Conservation (phyloP, 2,113 vertebrate genomes). For the Zingel zingel region DNA sequence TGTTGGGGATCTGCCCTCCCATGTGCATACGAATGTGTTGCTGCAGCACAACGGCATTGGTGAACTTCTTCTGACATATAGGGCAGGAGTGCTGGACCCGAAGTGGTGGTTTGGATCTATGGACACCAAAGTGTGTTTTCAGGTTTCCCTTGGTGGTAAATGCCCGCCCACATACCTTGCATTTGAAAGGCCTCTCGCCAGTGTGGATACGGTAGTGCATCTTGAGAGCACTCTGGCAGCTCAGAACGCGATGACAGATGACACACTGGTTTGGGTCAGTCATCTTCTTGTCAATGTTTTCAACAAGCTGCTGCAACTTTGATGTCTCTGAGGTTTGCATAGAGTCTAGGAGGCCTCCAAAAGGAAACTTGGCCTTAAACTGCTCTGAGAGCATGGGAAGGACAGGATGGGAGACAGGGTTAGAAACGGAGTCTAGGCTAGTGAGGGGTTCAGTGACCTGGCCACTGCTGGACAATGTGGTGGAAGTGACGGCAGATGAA, state of each 20-base stretch:
- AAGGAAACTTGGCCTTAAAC: slow-evolving; percentile 97
- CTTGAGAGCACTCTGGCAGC: slow-evolving; percentile 99
- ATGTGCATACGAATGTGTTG: slow-evolving; percentile 99
- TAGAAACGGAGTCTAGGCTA: slow-evolving; percentile 82
- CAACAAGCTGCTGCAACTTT: slow-evolving; percentile 97
- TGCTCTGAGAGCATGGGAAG: slow-evolving; percentile 92
- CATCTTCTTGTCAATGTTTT: slow-evolving; percentile 99
- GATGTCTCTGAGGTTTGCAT: slow-evolving; percentile 99
- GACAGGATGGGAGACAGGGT: slow-evolving; percentile 88
- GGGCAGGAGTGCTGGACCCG: slow-evolving; percentile 98
- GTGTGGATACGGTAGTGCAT: slow-evolving; percentile 99
- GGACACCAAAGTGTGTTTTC: slow-evolving; percentile 99
- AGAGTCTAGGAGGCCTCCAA: slow-evolving; percentile 97
- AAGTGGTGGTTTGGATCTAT: slow-evolving; percentile 97
- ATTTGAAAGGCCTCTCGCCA: slow-evolving; percentile 98
- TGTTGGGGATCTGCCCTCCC: slow-evolving; percentile 98
- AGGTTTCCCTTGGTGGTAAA: slow-evolving; percentile 99
- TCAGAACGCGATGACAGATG: slow-evolving; percentile 98
- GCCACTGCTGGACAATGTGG: slow-evolving; percentile 67
- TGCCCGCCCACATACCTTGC: slow-evolving; percentile 98
- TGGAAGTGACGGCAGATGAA: slow-evolving; percentile 80
- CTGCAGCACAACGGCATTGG: slow-evolving; percentile 97
- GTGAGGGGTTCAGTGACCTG: slow-evolving; percentile 83
- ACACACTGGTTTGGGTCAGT: slow-evolving; percentile 98
- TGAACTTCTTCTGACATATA: slow-evolving; percentile 99